A percentile compares a stretch with the other conserved stretches of the same genome.
Conservation (phyloP, 2,888 invertebrate genomes). For the Synanthedon tipuliformis region DNA sequence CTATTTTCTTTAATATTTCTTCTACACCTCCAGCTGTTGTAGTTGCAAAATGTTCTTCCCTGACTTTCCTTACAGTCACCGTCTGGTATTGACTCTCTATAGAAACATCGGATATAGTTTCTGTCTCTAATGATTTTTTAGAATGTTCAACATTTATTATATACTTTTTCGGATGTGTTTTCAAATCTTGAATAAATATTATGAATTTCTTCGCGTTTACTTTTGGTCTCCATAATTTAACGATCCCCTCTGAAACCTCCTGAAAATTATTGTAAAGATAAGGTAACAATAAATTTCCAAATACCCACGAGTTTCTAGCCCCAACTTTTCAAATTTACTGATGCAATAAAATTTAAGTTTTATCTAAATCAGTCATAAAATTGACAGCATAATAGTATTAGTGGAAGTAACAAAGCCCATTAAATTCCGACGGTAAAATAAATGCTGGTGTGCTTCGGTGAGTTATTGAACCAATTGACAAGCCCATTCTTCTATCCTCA, state of each 20-base stretch:
- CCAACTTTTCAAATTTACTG: slow-evolving; percentile 10
- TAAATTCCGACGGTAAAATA: no score
- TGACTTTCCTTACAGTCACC: slow-evolving; percentile 28
- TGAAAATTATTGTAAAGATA: slow-evolving; percentile 22
- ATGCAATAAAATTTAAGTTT: neutral
- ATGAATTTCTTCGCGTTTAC: slow-evolving; percentile 46
- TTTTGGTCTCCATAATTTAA: slow-evolving; percentile 51
- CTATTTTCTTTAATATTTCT: slow-evolving; percentile 46
- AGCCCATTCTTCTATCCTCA: no score
- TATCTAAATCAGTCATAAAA: neutral
- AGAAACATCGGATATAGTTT: slow-evolving; percentile 7
- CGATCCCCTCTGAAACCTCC: slow-evolving; percentile 50
- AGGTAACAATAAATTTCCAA: neutral
- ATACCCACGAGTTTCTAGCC: neutral
- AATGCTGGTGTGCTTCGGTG: no score
- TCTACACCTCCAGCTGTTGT: slow-evolving; percentile 21
- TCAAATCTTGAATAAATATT: slow-evolving; percentile 39
- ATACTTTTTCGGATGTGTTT: slow-evolving; percentile 39
- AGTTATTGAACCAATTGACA: no score
- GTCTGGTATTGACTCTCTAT: slow-evolving; percentile 51
- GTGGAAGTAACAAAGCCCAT: no score
- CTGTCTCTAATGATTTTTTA: neutral
- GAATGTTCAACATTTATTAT: neutral
- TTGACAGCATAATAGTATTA: no score
- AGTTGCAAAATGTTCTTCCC: slow-evolving; percentile 16